Evolutionary conservation across 2,113 vertebrate genomes (phyloP).

Genomic region (Isurus oxyrinchus): DNA sequence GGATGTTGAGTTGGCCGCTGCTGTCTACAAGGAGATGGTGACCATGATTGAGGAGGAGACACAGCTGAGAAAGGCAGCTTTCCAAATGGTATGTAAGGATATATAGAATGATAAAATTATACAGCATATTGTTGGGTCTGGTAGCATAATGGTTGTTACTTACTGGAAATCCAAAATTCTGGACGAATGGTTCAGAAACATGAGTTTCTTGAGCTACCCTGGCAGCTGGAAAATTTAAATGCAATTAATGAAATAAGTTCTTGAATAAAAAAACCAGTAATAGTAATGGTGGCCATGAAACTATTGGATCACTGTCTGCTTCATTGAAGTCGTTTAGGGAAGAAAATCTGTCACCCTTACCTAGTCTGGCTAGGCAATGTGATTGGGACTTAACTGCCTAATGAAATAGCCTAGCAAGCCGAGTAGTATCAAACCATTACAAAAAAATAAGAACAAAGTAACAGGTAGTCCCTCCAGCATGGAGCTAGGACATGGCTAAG

Average conservation of each 20-base stretch:
- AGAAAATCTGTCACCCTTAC: background rate
- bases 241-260: background rate
- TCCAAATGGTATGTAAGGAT: conserved; percentile 68
- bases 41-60: conserved; percentile 86
- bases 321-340: background rate
- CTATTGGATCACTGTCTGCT: background rate
- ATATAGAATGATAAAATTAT: background rate
- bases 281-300: background rate
- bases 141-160: too few relatives aligned
- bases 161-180: too few relatives aligned
- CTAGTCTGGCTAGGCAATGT: background rate
- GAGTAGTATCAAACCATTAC: background rate
- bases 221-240: background rate
- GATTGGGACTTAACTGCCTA: background rate
- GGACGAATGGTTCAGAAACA: too few relatives aligned
- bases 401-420: background rate
- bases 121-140: background rate
- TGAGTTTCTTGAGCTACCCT: background rate
- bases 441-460: background rate
- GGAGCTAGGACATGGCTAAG: background rate
- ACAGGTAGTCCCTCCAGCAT: background rate
- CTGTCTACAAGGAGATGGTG: conserved; percentile 85
- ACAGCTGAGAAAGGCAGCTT: conserved; percentile 69
- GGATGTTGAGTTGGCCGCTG: conserved; percentile 89
- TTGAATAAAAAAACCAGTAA: background rate